Evolutionary conservation across 2,797 vertebrate species (phyloP).

Genomic region (Furcifer pardalis): DNA sequence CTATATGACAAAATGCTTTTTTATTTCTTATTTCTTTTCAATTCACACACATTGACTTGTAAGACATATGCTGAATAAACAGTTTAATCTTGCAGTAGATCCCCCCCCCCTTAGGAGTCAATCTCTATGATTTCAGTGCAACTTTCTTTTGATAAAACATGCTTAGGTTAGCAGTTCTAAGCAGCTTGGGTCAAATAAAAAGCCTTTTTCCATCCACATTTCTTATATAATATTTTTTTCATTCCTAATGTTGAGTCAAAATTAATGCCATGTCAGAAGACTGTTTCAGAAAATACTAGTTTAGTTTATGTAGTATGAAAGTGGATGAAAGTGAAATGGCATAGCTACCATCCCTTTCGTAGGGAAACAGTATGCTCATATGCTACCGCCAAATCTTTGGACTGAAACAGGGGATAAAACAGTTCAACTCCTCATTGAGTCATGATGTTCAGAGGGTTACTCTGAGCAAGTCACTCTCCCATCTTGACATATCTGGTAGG

Average conservation of each 20-base stretch:
- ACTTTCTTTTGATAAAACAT: neutral
- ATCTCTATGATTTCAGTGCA: neutral
- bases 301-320: conserved; percentile 11
- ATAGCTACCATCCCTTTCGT: conserved; percentile 11
- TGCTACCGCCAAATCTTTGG: too few species aligned
- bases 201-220: neutral
- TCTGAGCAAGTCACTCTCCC: too few species aligned
- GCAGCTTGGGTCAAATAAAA: neutral
- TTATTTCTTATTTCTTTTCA: conserved; percentile 1
- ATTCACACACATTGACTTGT: conserved; percentile 20
- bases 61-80: neutral
- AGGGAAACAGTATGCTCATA: neutral
- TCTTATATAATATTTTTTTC: neutral
- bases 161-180: conserved; percentile 17
- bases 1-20: conserved; percentile 24
- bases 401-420: too few species aligned
- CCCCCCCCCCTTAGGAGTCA: neutral
- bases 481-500: too few species aligned
- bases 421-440: too few species aligned
- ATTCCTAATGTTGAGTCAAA: neutral
- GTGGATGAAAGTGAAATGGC: conserved; percentile 18
- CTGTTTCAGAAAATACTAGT: conserved; percentile 1
- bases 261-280: neutral
- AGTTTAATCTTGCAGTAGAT: neutral
- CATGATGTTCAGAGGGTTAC: too few species aligned